Percentiles rank a stretch among this genome's conserved stretches.
phyloP scores from a whole-genome alignment of 1,140 invertebrate genomes.

The Bombus turneri region DNA sequence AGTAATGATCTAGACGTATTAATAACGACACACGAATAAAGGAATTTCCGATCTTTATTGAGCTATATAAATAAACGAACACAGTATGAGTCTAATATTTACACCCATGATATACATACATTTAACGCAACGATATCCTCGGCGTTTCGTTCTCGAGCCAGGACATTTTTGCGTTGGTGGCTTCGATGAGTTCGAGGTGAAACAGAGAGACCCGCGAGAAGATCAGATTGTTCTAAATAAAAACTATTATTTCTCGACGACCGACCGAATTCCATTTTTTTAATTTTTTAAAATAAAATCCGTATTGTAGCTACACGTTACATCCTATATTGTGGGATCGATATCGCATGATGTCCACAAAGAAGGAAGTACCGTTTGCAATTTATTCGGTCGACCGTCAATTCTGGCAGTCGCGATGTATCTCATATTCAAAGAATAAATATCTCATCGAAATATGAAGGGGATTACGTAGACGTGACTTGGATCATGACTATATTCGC shows the following conservation, averaged over 20 bases:
- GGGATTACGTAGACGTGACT: constrained; percentile 34
- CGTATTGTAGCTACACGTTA: background rate
- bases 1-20: background rate
- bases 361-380: constrained; percentile 13
- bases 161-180: constrained; percentile 35
- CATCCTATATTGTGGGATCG: background rate
- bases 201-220: constrained; percentile 54
- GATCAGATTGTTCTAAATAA: constrained; percentile 45
- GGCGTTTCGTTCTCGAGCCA: constrained; percentile 5
- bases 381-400: constrained; percentile 55
- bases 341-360: background rate
- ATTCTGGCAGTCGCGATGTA: constrained; percentile 42
- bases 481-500: constrained; percentile 46
- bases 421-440: constrained; percentile 58
- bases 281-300: background rate
- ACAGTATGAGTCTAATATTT: constrained; percentile 66
- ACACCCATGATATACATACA: constrained; percentile 52
- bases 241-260: constrained; percentile 51
- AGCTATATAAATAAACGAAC: constrained; percentile 67
- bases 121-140: constrained; percentile 53
- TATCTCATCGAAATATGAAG: constrained; percentile 38
- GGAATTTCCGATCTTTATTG: constrained; percentile 58
- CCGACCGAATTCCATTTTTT: constrained; percentile 33
- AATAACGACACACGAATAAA: constrained; percentile 10
- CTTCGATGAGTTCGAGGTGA: constrained; percentile 17